Evolutionary conservation across 1,140 invertebrate genomes (phyloP), one percentile per base, ranked within the genome.

Genomic region (Zaprionus capensis): DNA sequence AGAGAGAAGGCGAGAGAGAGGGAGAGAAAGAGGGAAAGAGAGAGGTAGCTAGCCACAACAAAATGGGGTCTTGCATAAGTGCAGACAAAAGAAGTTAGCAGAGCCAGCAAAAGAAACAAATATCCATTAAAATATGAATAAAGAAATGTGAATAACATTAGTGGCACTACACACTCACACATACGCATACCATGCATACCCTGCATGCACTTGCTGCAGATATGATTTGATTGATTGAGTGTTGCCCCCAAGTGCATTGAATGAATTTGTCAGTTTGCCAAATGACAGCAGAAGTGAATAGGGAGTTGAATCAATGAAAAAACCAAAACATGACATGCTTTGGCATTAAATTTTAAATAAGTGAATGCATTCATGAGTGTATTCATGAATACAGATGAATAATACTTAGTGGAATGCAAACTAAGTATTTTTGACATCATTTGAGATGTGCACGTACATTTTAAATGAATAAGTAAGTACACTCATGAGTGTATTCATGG

Each of bases 31-130:
- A 67, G 34, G 61, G 56, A 22, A 34, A 20, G 38, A 5, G 38
- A n/a, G 49, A 51, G 20, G 22, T 24, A 38, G n/a, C n/a, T n/a
- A 26, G 57, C 28, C 51, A 56, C 41, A 58, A 79, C 72, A 56
- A 80, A 79, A 71, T 80, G 81, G 79, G 72, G 59, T 63, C 51
- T 69, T 75, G 72, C 72, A 71, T 64, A 71, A 71, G 67, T 51
- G 31, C 51, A 70, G 41, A 73, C 59, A 58, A 71, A 75, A 75
- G 72, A 63, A 53, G 70, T 70, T 62, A 14, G 15, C 31, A 58
- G 56, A 5, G 12, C 15, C n/a, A 15, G 44, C 20, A 58, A 31
- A 24, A 31, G 17, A 24, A 28, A 49, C 20, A 74, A 74, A 63
- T 64, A 34, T 64, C 41, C 51, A 74, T 56, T 58, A 58, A 64